These are phyloP conservation scores for Procambarus virginalis DNA, from an alignment of 1,140 invertebrate species.

Conservation along the genomic window DNA sequence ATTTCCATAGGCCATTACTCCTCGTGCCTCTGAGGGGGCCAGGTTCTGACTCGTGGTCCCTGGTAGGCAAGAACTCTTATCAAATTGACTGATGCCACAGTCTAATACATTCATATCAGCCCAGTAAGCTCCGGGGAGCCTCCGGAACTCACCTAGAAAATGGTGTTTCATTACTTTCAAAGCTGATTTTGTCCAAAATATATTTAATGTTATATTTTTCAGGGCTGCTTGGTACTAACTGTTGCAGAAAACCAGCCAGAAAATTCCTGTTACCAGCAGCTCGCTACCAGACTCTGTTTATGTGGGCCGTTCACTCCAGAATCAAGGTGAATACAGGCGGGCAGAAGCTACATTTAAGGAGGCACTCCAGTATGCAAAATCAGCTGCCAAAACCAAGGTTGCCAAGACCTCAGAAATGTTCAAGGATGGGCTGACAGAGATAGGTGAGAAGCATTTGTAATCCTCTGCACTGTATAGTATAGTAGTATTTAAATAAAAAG, in stretches of 20 bases:
- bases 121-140: too few species aligned
- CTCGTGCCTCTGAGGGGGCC: too few species aligned
- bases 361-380: conserved; percentile 82
- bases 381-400: conserved; percentile 79
- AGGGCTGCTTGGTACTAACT: conserved; percentile 81
- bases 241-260: conserved; percentile 81
- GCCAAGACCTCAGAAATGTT: conserved; percentile 74
- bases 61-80: too few species aligned
- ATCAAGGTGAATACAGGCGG: conserved; percentile 80
- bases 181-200: too few species aligned
- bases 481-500: too few species aligned
- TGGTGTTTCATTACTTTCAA: too few species aligned
- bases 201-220: conserved; percentile 69
- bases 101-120: too few species aligned
- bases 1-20: too few species aligned
- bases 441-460: conserved; percentile 64
- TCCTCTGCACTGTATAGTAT: too few species aligned
- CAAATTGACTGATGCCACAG: too few species aligned
- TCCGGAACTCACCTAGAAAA: too few species aligned
- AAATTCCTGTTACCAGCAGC: conserved; percentile 70
- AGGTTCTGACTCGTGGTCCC: too few species aligned
- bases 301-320: conserved; percentile 82
- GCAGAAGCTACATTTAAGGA: conserved; percentile 82
- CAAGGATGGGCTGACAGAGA: conserved; percentile 75
- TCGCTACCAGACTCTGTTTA: conserved; percentile 80